These are phyloP conservation scores for Microctenopoma steveboyesi DNA, from an alignment of 2,797 vertebrate genomes.

Conservation along the genomic window DNA sequence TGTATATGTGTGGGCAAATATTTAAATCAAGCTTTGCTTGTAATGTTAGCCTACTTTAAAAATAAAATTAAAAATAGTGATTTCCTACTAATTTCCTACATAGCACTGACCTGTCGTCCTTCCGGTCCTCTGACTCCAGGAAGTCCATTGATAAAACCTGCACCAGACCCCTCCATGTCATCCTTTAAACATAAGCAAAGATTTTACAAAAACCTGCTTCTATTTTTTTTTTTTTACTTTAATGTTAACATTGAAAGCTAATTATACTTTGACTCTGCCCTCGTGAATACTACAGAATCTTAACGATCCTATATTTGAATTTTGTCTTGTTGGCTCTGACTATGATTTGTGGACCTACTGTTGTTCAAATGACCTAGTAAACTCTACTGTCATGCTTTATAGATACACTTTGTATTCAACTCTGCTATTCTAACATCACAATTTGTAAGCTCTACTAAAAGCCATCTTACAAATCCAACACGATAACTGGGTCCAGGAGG, in stretches of 20 bases:
- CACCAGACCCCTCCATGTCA: slow-evolving; percentile 93
- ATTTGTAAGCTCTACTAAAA: neutral
- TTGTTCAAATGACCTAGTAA: neutral
- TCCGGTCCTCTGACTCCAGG: slow-evolving; percentile 82
- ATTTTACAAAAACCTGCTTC: neutral
- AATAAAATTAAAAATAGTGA: too few relatives aligned
- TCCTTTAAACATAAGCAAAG: slow-evolving; percentile 80
- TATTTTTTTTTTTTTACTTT: too few relatives aligned
- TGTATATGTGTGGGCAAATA: too few relatives aligned
- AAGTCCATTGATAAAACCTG: slow-evolving; percentile 59
- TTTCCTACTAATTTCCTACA: neutral
- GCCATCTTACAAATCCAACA: slow-evolving; percentile 87
- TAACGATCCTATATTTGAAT: neutral
- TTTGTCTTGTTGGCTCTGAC: neutral
- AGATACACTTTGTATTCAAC: neutral
- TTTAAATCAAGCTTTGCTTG: neutral
- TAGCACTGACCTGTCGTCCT: slow-evolving; percentile 84
- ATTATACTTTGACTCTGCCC: too few relatives aligned
- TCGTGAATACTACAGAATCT: neutral
- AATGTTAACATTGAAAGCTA: too few relatives aligned
- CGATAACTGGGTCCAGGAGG: slow-evolving; percentile 82
- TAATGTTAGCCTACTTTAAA: neutral
- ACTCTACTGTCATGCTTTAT: neutral
- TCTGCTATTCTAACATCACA: neutral
- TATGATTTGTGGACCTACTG: neutral